phyloP scores from a whole-genome alignment of 2,113 vertebrate genomes.

The Parus major region DNA sequence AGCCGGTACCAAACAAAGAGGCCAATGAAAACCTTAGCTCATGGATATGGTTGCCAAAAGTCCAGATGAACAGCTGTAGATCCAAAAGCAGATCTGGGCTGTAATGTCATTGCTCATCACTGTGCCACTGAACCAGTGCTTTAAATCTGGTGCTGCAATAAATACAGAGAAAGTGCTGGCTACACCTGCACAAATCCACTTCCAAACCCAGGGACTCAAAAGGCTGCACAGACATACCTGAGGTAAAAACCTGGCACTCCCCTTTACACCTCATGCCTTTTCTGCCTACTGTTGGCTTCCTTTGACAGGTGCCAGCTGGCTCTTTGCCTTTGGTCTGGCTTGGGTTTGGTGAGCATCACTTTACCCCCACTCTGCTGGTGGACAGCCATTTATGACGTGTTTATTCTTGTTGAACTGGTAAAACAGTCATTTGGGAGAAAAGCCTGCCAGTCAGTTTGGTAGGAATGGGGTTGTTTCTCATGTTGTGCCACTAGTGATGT shows the following conservation, averaged over 20 bases:
- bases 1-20: neutral
- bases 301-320: neutral
- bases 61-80: conserved; percentile 3
- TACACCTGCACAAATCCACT: neutral
- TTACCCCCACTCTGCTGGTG: neutral
- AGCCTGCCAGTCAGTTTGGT: neutral
- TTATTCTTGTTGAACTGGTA: neutral
- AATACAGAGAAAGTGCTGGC: neutral
- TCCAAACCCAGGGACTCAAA: neutral
- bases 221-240: neutral
- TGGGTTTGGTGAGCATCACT: neutral
- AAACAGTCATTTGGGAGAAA: neutral
- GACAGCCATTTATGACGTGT: neutral
- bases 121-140: neutral
- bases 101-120: conserved; percentile 11
- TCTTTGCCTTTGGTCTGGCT: neutral
- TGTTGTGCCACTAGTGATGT: neutral
- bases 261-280: neutral
- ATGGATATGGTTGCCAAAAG: conserved; percentile 1
- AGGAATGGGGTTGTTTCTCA: neutral
- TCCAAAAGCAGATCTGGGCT: neutral
- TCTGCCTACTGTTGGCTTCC: neutral
- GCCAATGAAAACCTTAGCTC: neutral
- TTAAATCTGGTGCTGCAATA: neutral
- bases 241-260: neutral